Evolutionary conservation across 2,113 vertebrate genomes (phyloP), one percentile per base, ranked within the genome.

Genomic region (Chrysochloris asiatica): DNA sequence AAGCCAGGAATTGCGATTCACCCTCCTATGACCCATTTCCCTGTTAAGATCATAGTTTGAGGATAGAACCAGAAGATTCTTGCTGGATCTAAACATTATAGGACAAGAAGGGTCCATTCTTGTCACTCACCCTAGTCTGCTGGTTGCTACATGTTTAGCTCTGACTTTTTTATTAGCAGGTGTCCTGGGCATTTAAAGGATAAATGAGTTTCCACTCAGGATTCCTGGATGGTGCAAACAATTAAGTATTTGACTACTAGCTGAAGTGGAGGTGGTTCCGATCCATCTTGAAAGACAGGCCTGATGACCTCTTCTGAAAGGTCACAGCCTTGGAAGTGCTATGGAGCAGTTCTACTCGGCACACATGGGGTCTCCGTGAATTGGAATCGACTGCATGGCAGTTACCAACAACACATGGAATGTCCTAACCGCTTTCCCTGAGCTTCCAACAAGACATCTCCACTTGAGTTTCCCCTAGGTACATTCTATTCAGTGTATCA

Each of bases 81-180:
- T n/a, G n/a, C 54, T 94, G 22, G 47, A 65, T 69, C 45, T 89
- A 63, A 91, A 86, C n/a, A 61, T 45, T 56, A 26, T n/a, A 72
- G 50, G 50, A 73, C 54, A 36, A 7, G 17, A 30, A 72, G 36
- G 9, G 33, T 71, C 50, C 30, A 19, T 63, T 36, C 28, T 84
- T 83, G 47, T 77, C 73, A 69, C 80, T 93, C 45, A 54, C 16
- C 14, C 4, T 88, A 28, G 7, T 59, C 36, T 80, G 11, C 45
- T 78, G 54, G 26, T 50, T 76, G 28, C 24, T 90, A 21, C 12
- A 2, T 59, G 12, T 86, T n/a, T 86, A 6, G 67, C 48, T 85
- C 28, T 59, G 50, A 17, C 81, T 50, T 75, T 47, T 87, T 87
- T 28, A 81, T 73, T 76, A 71, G 69, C 50, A 47, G 59, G 24